Conservation (phyloP, 30 jellyfish, hydroid and myxozoan species). For the Cassiopea xamachana region DNA sequence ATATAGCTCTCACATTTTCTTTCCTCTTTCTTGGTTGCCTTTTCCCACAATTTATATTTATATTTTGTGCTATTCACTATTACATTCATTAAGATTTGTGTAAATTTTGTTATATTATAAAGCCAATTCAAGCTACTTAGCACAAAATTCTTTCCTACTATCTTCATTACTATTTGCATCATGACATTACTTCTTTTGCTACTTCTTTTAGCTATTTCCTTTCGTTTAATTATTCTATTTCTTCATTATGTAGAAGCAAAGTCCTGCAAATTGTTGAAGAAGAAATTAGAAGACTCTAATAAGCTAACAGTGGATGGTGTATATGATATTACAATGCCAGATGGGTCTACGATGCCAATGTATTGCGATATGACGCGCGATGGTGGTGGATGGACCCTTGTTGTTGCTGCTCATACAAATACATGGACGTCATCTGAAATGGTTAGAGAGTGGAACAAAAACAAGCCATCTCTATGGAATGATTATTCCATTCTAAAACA, state of each 20-base stretch:
- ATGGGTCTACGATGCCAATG: slow-evolving; percentile 38
- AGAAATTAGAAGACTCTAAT: slow-evolving; percentile 44
- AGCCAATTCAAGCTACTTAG: too few species aligned
- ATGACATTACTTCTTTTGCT: too few species aligned
- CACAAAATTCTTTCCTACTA: too few species aligned
- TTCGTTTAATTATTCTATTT: too few species aligned
- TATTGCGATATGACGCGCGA: slow-evolving; percentile 95
- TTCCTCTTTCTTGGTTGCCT: not conserved
- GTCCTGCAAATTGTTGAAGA: slow-evolving; percentile 77
- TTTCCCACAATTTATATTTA: not conserved
- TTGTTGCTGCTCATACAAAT: slow-evolving; percentile 80
- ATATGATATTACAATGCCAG: slow-evolving; percentile 50
- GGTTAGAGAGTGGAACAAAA: slow-evolving; percentile 64
- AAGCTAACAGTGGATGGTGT: slow-evolving; percentile 62
- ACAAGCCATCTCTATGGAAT: slow-evolving; percentile 58
- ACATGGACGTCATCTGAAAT: slow-evolving; percentile 76
- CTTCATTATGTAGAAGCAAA: slow-evolving; percentile 42
- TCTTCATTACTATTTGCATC: too few species aligned
- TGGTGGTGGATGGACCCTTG: slow-evolving; percentile 99
- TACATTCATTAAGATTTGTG: too few species aligned
- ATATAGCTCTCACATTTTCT: not conserved
- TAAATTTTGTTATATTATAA: too few species aligned
- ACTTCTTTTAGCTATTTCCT: too few species aligned
- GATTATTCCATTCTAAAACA: slow-evolving; percentile 86
- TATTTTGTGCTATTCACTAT: too few species aligned